Base-by-base conservation (phyloP, 64 coral and sea anemone genomes). In the Porites lutea region DNA sequence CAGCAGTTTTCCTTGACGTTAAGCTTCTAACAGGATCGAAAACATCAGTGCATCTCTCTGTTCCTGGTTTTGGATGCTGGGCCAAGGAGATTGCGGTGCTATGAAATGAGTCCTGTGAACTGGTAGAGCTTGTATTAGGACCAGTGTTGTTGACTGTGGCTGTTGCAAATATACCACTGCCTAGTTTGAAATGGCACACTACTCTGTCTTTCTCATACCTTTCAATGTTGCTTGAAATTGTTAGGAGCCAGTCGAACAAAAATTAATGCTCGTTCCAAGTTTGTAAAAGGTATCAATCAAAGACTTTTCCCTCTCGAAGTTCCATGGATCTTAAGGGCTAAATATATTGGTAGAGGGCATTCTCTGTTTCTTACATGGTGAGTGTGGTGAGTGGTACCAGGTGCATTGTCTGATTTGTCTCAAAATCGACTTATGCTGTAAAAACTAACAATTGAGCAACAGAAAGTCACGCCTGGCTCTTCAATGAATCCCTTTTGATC, bases 211-310 rank as follows among this genome's bases (percentile, higher is more conserved):
- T 51, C 18, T 66, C 75, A 70, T 90, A 90, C 46, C 59, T n/a
- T 2, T 80, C 76, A 27, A 81, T 62, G 13, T 70, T 63, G 54
- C 77, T 90, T 61, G 77, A 90, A 48, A 90, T 80, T 8, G 75
- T 70, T 15, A 81, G 60, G 5, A 90, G 48, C 62, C 88, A 20
- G 47, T 90, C 48, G 23, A 80, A 90, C 13, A 76, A 90, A 49
- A n/a, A n/a, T n/a, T n/a, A n/a, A 90, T 90, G 15, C 61, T 81
- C 13, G 81, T 70, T 12, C 88, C 88, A 66, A 90, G 76, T 3
- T 81, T 90, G 62, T 90, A 90, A 48, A 89, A 90, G 60, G 77
- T 59, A 15, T 90, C 88, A n/a, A 90, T 71, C 13, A 90, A 43
- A 70, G 54, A 22, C 52, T 71, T 90, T 37, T 81, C 76, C 27